Evolutionary conservation across 2,797 vertebrate genomes (phyloP).

Genomic region (Syngnathus rostellatus): DNA sequence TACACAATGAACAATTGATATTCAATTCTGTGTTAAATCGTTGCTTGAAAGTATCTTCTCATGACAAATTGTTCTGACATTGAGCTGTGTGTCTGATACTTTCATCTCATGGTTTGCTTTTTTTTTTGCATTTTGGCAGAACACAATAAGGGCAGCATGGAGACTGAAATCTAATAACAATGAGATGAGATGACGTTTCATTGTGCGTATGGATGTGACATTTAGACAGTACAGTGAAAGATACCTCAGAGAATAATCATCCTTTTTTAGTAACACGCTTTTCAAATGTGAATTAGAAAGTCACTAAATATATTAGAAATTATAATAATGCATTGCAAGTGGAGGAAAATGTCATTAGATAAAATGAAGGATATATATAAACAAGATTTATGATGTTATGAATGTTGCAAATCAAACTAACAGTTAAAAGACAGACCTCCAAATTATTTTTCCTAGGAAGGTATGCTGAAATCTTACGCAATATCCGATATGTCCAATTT

Average conservation of each 20-base stretch:
- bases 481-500: background rate
- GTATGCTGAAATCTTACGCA: too few relatives aligned
- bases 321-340: conserved; percentile 19
- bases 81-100: conserved; percentile 1
- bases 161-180: conserved; percentile 51
- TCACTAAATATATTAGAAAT: conserved; percentile 7
- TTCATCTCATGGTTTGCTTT: background rate
- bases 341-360: conserved; percentile 11
- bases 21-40: background rate
- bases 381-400: background rate
- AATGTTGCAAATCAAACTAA: background rate
- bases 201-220: conserved; percentile 37
- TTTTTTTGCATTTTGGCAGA: conserved; percentile 1
- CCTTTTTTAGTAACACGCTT: conserved; percentile 42
- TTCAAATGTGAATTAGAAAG: conserved; percentile 44
- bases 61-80: conserved; percentile 3
- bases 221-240: conserved; percentile 51
- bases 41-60: background rate
- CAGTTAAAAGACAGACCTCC: background rate
- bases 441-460: background rate
- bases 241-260: conserved; percentile 47
- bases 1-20: background rate
- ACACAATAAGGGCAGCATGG: conserved; percentile 36
- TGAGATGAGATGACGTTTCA: conserved; percentile 41
- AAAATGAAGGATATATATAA: background rate